These are phyloP conservation scores for Oryzias dopingdopingensis DNA, from an alignment of 2,797 vertebrate species.

Conservation along the genomic window DNA sequence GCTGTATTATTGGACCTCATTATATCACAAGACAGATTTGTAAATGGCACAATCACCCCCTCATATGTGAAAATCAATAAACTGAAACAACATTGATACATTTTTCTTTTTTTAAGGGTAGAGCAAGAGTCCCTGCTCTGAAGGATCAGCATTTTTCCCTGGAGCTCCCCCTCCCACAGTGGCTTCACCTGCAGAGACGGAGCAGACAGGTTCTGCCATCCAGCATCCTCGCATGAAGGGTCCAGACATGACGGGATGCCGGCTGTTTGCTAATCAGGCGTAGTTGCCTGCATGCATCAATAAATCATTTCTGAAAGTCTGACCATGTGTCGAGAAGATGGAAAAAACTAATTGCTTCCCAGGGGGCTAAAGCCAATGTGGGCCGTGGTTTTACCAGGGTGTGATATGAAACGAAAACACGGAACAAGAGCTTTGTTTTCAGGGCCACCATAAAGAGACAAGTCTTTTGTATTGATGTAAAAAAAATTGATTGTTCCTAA, in stretches of 20 bases:
- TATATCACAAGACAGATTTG: no score
- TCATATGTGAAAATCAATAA: no score
- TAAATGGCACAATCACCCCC: no score
- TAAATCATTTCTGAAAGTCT: slow-evolving; percentile 44
- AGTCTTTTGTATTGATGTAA: no score
- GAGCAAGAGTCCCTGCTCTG: slow-evolving; percentile 49
- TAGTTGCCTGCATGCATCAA: slow-evolving; percentile 43
- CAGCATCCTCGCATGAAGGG: slow-evolving; percentile 31
- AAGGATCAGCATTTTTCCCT: slow-evolving; percentile 57
- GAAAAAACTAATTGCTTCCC: slow-evolving; percentile 54
- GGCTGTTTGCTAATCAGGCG: slow-evolving; percentile 55
- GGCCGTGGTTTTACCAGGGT: slow-evolving; percentile 34
- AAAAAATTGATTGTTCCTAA: slow-evolving; percentile 17
- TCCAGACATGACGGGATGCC: slow-evolving; percentile 31
- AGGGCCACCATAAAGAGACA: slow-evolving; percentile 5
- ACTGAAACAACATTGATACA: no score
- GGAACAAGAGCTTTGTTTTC: slow-evolving; percentile 47
- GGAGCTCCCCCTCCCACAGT: no score
- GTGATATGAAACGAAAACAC: slow-evolving; percentile 21
- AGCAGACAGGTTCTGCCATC: slow-evolving; percentile 39
- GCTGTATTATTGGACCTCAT: no score
- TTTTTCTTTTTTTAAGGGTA: slow-evolving; percentile 15
- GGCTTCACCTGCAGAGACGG: slow-evolving; percentile 45
- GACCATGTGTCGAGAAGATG: slow-evolving; percentile 41
- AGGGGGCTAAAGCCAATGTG: slow-evolving; percentile 22